Conservation (phyloP, 2,888 invertebrate genomes). For the Lepidocyrtinus sp. region DNA sequence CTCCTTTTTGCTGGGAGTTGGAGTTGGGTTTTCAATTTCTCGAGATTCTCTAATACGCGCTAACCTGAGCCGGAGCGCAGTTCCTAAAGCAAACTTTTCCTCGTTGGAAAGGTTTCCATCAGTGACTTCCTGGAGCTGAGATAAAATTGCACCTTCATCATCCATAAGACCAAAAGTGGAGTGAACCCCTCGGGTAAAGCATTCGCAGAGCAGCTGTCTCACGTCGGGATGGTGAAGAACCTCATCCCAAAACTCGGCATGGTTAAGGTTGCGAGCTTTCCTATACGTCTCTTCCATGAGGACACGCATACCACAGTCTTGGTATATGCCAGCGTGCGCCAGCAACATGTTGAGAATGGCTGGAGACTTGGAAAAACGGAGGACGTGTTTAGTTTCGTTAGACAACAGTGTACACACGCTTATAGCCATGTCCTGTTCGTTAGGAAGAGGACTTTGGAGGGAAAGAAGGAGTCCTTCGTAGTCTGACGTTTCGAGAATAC, state of each 20-base stretch:
- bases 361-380: constrained; percentile 89
- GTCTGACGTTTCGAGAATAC: constrained; percentile 76
- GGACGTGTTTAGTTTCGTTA: constrained; percentile 91
- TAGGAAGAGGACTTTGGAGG: constrained; percentile 94
- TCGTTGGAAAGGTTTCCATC: constrained; percentile 55
- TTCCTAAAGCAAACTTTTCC: constrained; percentile 43
- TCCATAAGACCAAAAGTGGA: constrained; percentile 48
- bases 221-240: constrained; percentile 57
- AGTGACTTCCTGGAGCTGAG: constrained; percentile 47
- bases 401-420: constrained; percentile 97
- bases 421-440: constrained; percentile 98
- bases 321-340: constrained; percentile 95
- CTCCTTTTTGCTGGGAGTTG: not conserved
- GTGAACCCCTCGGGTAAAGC: constrained; percentile 61
- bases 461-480: constrained; percentile 92
- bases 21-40: not conserved
- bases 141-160: constrained; percentile 50
- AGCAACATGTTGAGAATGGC: constrained; percentile 89
- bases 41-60: constrained; percentile 37
- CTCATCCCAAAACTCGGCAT: constrained; percentile 67
- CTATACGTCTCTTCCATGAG: constrained; percentile 67
- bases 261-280: constrained; percentile 60
- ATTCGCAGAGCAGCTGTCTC: constrained; percentile 67
- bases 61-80: constrained; percentile 46
- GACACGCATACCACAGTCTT: constrained; percentile 76